A percentile compares a stretch with the other conserved stretches of the same genome.
Evolutionary conservation across 2,113 vertebrate species (phyloP).

Genomic region (Oncorhynchus kisutch): DNA sequence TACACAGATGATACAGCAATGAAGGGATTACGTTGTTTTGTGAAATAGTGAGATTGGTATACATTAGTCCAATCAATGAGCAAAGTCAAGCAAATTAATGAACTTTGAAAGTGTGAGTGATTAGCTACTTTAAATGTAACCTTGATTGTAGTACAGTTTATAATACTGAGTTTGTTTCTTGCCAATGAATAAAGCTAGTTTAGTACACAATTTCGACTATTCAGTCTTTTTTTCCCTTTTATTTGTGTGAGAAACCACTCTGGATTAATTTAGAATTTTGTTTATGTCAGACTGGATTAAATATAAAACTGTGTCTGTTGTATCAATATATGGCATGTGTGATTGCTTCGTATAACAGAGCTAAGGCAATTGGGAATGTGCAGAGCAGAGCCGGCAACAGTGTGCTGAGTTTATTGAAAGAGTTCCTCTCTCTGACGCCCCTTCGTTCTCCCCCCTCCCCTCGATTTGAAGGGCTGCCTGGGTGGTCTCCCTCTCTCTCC

Average conservation of each 20-base stretch:
- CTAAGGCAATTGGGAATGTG: constrained; percentile 65
- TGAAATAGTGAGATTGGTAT: background rate
- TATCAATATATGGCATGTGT: constrained; percentile 67
- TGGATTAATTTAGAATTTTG: background rate
- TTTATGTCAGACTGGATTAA: constrained; percentile 9
- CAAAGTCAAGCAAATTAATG: background rate
- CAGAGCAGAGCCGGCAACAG: constrained; percentile 38
- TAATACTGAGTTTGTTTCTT: background rate
- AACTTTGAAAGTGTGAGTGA: background rate
- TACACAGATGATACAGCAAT: background rate
- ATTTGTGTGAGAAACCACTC: background rate
- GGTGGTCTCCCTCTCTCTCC: constrained; percentile 80
- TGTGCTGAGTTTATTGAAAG: constrained; percentile 75
- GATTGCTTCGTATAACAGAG: constrained; percentile 54
- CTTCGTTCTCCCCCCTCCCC: constrained; percentile 24
- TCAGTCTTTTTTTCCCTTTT: background rate
- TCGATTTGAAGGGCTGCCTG: constrained; percentile 74
- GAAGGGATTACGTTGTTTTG: background rate
- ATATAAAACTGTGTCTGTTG: constrained; percentile 11
- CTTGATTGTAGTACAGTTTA: background rate
- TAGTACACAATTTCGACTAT: background rate
- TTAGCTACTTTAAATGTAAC: background rate
- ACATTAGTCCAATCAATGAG: background rate
- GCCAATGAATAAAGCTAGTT: background rate
- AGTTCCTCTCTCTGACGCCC: constrained; percentile 64